Evolutionary conservation across 2,113 vertebrate species (phyloP), one percentile per base, ranked within the genome.

Genomic region (Alces alces): DNA sequence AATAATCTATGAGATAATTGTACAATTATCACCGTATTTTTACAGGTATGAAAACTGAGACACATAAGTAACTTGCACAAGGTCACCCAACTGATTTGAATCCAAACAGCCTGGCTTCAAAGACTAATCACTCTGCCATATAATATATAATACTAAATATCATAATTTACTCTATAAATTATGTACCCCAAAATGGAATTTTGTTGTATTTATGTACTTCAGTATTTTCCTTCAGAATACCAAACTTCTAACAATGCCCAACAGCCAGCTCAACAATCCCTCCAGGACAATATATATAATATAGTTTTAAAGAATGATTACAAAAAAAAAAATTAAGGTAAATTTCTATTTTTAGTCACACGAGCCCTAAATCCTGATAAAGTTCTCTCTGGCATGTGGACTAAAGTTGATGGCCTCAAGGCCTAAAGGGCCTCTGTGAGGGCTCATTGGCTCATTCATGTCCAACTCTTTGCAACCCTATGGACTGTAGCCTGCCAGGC

Each of bases 331-430:
- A 93, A 1, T 57, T 87, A 93, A 84, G 45, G 6, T 84, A 64
- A 97, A 97, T 84, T 36, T 76, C 8, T 82, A 76, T 25, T 55
- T 83, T 89, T 78, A 61, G 58, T 73, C 43, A 96, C 54, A 90
- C 7, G 12, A 5, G 2, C 86, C 27, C 61, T 93, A 95, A 78
- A 87, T 10, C 57, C 50, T 87, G 91, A 43, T 90, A 84, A 9
- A 86, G 14, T 17, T 19, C 11, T 94, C 30, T 80, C 11, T 80
- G 36, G 47, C 60, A 89, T 39, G 27, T 85, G 6, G 43, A 12
- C 21, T 92, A 33, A 94, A 91, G 28, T 4, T 93, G 36, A 25
- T 83, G n/a, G 36, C 16, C 6, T 91, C 43, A 91, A 84, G 33
- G 11, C 47, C 54, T 85, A 84, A 95, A 95, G 8, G n/a, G 52